phyloP scores from a whole-genome alignment of 2,888 invertebrate species.

The Penaeus monodon region DNA sequence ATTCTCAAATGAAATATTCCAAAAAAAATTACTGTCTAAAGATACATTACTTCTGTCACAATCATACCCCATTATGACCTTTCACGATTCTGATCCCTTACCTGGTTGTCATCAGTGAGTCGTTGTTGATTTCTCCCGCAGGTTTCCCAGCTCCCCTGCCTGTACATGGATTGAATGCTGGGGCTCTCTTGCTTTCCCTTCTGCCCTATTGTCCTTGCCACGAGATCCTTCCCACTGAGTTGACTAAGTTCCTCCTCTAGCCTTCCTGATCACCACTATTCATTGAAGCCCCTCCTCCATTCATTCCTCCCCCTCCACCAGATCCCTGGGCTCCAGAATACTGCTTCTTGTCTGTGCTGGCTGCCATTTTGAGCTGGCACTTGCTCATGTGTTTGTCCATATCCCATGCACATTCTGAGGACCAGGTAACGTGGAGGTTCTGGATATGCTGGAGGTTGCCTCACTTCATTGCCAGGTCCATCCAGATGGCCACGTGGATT shows the following conservation, averaged over 20 bases:
- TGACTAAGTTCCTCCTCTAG: constrained; percentile 32
- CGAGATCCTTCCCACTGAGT: constrained; percentile 29
- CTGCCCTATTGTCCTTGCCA: constrained; percentile 22
- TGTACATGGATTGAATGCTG: constrained; percentile 33
- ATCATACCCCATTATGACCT: too few species aligned
- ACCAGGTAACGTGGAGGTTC: constrained; percentile 54
- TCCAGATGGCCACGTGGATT: constrained; percentile 7
- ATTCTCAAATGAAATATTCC: too few species aligned
- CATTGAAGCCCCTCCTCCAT: constrained; percentile 11
- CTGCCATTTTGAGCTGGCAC: neutral
- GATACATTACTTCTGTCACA: too few species aligned
- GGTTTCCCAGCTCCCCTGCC: constrained; percentile 38
- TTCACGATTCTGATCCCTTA: neutral
- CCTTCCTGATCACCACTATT: constrained; percentile 18
- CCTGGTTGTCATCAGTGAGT: constrained; percentile 65
- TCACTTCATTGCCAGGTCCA: constrained; percentile 17
- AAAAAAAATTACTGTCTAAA: too few species aligned
- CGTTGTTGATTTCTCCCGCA: constrained; percentile 52
- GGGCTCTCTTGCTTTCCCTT: constrained; percentile 34
- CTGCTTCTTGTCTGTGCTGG: constrained; percentile 24
- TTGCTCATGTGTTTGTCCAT: constrained; percentile 20
- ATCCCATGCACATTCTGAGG: constrained; percentile 21
- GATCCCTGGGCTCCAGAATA: constrained; percentile 13
- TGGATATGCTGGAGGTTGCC: constrained; percentile 51
- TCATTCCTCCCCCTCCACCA: constrained; percentile 3